These are phyloP conservation scores for Bombylius discolor DNA, from an alignment of 2,888 invertebrate genomes.

Conservation along the genomic window DNA sequence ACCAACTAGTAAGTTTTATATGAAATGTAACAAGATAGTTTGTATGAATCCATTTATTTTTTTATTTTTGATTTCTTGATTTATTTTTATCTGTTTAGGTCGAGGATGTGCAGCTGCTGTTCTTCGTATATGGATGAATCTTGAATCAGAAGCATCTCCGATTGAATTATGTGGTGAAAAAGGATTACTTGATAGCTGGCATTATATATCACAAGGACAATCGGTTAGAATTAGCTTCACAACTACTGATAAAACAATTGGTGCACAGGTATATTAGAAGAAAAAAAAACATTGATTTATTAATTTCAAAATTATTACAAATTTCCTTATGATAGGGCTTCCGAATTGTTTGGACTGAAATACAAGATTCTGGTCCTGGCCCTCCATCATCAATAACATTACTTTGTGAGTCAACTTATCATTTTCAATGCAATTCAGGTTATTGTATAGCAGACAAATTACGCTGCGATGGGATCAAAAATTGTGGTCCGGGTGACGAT, in stretches of 20 bases:
- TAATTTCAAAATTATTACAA: not conserved
- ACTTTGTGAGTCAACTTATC: slow-evolving; percentile 43
- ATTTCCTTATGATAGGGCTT: slow-evolving; percentile 50
- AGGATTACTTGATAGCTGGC: slow-evolving; percentile 59
- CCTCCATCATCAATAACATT: slow-evolving; percentile 33
- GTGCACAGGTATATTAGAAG: slow-evolving; percentile 45
- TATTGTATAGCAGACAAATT: slow-evolving; percentile 69
- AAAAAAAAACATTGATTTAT: too few species aligned
- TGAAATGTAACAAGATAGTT: not conserved
- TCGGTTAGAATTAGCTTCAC: slow-evolving; percentile 86
- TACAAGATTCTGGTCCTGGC: slow-evolving; percentile 48
- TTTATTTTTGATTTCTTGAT: too few species aligned
- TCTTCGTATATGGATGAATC: slow-evolving; percentile 67
- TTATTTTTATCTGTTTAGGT: slow-evolving; percentile 37
- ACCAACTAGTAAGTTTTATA: slow-evolving; percentile 48
- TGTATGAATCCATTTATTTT: slow-evolving; percentile 6
- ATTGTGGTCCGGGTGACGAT: slow-evolving; percentile 51
- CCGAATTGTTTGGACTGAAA: slow-evolving; percentile 90
- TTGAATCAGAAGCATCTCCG: slow-evolving; percentile 62
- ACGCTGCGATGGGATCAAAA: slow-evolving; percentile 63
- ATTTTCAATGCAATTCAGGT: slow-evolving; percentile 60
- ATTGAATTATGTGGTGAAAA: slow-evolving; percentile 84
- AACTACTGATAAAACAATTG: slow-evolving; percentile 87
- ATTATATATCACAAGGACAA: slow-evolving; percentile 75
- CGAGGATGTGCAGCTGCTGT: slow-evolving; percentile 89